Conservation (phyloP, 1,140 invertebrate genomes). For the Zaprionus ghesquierei region DNA sequence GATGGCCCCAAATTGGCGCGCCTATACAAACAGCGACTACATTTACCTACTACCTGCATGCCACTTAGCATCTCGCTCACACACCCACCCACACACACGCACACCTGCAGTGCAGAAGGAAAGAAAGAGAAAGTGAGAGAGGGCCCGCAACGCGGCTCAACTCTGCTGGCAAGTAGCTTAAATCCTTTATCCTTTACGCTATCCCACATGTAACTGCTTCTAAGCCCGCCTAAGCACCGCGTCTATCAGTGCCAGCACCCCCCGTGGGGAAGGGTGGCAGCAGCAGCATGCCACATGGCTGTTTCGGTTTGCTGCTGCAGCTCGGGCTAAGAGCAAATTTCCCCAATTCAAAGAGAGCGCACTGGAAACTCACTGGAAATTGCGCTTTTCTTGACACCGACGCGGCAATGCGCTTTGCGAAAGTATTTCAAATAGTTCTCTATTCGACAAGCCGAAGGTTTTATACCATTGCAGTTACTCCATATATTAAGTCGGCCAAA, state of each 20-base stretch:
- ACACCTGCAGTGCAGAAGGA: not conserved
- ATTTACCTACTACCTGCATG: slow-evolving; percentile 55
- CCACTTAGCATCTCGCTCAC: slow-evolving; percentile 31
- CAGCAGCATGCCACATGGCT: not conserved
- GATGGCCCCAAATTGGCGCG: slow-evolving; percentile 34
- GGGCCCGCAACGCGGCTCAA: slow-evolving; percentile 39
- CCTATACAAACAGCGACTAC: slow-evolving; percentile 31
- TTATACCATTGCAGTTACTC: too few relatives aligned
- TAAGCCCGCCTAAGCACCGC: slow-evolving; percentile 46
- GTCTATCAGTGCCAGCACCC: slow-evolving; percentile 5
- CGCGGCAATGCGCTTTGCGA: not conserved
- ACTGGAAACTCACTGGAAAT: slow-evolving; percentile 39
- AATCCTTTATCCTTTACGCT: slow-evolving; percentile 68
- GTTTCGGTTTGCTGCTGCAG: not conserved
- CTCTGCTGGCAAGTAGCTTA: slow-evolving; percentile 61
- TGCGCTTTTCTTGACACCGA: not conserved
- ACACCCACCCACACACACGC: slow-evolving; percentile 12
- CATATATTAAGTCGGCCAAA: too few relatives aligned
- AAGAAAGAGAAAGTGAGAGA: not conserved
- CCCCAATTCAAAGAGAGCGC: slow-evolving; percentile 34
- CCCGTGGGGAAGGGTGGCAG: not conserved
- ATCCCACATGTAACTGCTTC: slow-evolving; percentile 55
- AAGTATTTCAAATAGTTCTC: too few relatives aligned
- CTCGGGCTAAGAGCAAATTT: slow-evolving; percentile 48
- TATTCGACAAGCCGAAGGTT: too few relatives aligned